These are phyloP conservation scores for Biston betularia DNA, from an alignment of 2,888 invertebrate genomes.

Conservation along the genomic window DNA sequence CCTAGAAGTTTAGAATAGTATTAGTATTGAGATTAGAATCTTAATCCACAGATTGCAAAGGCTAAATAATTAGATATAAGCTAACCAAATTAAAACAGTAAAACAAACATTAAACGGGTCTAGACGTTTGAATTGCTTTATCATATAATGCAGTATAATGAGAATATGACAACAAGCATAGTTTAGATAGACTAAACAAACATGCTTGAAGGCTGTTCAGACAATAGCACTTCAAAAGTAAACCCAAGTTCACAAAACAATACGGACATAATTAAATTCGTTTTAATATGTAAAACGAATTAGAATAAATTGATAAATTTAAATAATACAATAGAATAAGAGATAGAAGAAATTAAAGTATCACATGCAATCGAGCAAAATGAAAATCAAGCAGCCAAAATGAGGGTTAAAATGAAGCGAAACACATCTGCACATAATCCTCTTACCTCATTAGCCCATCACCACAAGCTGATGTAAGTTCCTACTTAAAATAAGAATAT, in stretches of 20 bases:
- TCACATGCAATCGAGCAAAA: slow-evolving; percentile 39
- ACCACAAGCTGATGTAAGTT: slow-evolving; percentile 71
- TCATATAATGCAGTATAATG: slow-evolving; percentile 31
- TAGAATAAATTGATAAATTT: slow-evolving; percentile 12
- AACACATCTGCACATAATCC: slow-evolving; percentile 53
- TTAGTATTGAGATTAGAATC: slow-evolving; percentile 8
- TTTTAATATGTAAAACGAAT: slow-evolving; percentile 30
- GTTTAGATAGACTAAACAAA: slow-evolving; percentile 22
- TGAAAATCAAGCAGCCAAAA: slow-evolving; percentile 61
- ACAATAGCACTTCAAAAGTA: slow-evolving; percentile 35
- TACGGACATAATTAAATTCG: slow-evolving; percentile 26
- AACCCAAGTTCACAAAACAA: slow-evolving; percentile 21
- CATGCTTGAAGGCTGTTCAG: slow-evolving; percentile 15
- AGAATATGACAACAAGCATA: slow-evolving; percentile 19
- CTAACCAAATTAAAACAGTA: slow-evolving; percentile 41
- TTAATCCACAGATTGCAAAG: slow-evolving; percentile 16
- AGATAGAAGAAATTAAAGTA: slow-evolving; percentile 28
- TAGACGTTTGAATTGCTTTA: slow-evolving; percentile 33
- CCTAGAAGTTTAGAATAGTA: slow-evolving; percentile 68
- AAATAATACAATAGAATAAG: slow-evolving; percentile 31
- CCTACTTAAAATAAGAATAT: slow-evolving; percentile 56
- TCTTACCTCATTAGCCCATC: slow-evolving; percentile 81
- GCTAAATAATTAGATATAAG: slow-evolving; percentile 41
- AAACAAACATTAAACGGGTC: slow-evolving; percentile 39
- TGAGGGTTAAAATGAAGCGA: slow-evolving; percentile 68